Evolutionary conservation across 2,113 vertebrate species (phyloP), one percentile per base, ranked within the genome.

Genomic region (Parus major): DNA sequence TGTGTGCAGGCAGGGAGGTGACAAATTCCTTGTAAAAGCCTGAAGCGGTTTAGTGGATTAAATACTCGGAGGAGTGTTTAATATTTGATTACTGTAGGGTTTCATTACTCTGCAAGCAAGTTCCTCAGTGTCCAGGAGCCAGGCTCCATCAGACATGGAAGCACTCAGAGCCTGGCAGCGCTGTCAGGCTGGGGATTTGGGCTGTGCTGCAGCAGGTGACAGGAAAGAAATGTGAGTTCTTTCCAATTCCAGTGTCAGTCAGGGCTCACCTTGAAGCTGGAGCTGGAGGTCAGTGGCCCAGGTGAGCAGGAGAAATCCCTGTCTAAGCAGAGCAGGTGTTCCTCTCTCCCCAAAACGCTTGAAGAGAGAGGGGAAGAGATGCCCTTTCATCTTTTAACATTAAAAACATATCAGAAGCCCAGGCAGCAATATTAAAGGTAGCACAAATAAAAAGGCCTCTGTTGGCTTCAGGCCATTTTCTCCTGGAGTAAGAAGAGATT

Each of bases 21-120:
- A 64, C 73, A 91, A 83, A 84, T 49, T 39, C 78, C 84, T 64
- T 84, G 87, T 56, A 76, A 72, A 64, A 87, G 70, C 78, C 93
- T 82, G 87, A 19, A 87, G 85, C 49, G 15, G 9, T 91, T 89
- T 28, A 63, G 47, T 79, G 78, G 65, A 63, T 91, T 60, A 71
- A 86, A 84, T 42, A 35, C 87, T 82, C 66, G 4, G n/a, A 78
- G 84, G 84, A 71, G 27, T 36, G 50, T 76, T 95, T 49, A 85
- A 90, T 94, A 49, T 95, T 96, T 91, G 70, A 79, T 95, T 76
- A 35, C 86, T 90, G 44, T 23, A 22, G 82, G 70, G 33, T 72
- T 93, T 92, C 81, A 35, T 68, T 68, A 8, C 31, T 14, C 56
- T 42, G 25, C n/a, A 4, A 2, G 52, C 22, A 27, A 27, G 91